These are phyloP conservation scores for Hybognathus amarus DNA, from an alignment of 2,797 vertebrate species.

Conservation along the genomic window DNA sequence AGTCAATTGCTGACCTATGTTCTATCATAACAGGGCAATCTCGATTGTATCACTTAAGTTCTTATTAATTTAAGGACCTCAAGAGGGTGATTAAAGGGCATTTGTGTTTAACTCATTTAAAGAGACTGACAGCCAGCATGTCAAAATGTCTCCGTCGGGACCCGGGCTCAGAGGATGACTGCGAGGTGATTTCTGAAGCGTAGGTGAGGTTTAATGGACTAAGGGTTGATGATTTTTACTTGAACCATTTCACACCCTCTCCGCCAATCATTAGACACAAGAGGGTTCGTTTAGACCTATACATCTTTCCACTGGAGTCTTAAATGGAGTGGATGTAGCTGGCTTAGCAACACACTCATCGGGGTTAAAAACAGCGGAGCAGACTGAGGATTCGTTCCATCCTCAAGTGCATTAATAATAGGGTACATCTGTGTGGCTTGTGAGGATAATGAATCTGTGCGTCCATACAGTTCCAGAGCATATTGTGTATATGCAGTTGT, in stretches of 20 bases:
- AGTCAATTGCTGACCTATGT: background rate
- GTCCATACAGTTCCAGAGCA: constrained; percentile 6
- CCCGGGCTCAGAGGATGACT: constrained; percentile 11
- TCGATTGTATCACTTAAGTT: constrained; percentile 32
- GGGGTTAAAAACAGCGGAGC: constrained; percentile 30
- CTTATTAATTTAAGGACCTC: constrained; percentile 39
- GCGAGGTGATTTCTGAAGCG: constrained; percentile 53
- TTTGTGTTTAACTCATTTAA: constrained; percentile 39
- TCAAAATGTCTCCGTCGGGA: constrained; percentile 36
- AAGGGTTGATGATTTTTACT: constrained; percentile 52
- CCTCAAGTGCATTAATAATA: constrained; percentile 46
- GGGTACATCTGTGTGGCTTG: constrained; percentile 14
- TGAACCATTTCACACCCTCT: constrained; percentile 57
- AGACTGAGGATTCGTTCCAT: constrained; percentile 17
- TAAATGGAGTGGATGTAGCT: constrained; percentile 55
- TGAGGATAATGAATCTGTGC: constrained; percentile 27
- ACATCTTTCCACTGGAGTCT: constrained; percentile 50
- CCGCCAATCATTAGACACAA: constrained; percentile 56
- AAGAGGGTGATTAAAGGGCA: constrained; percentile 33
- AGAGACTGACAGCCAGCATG: constrained; percentile 36
- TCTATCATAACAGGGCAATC: constrained; percentile 26
- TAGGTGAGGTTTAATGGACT: constrained; percentile 51
- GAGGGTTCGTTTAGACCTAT: constrained; percentile 48
- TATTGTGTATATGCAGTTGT: constrained; percentile 27
- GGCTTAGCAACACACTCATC: constrained; percentile 49